Conservation (phyloP, 2,797 vertebrate genomes). For the Manis pentadactyla region DNA sequence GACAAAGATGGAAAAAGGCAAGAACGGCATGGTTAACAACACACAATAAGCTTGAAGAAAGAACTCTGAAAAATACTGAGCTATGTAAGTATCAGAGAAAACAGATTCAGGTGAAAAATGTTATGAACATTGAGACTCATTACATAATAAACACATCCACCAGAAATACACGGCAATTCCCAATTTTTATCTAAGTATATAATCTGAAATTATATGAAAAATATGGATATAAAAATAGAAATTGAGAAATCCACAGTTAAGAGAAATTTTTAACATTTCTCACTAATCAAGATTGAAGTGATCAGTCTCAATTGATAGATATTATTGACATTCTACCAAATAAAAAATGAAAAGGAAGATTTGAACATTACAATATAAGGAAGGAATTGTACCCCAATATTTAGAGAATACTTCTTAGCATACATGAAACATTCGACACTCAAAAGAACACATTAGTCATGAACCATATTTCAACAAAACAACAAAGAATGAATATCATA, state of each 20-base stretch:
- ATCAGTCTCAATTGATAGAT: too few relatives aligned
- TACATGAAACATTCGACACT: neutral
- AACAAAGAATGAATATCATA: neutral
- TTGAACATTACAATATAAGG: neutral
- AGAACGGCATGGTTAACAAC: neutral
- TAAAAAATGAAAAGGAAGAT: neutral
- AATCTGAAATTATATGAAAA: constrained; percentile 21
- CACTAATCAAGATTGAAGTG: neutral
- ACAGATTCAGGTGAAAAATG: constrained; percentile 5
- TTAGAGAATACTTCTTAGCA: neutral
- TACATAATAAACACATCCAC: neutral
- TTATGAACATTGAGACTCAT: neutral
- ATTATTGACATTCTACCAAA: neutral
- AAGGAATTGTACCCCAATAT: neutral
- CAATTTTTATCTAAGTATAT: neutral
- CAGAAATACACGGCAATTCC: neutral
- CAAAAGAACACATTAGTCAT: neutral
- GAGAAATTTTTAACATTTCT: neutral
- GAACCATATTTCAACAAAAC: neutral
- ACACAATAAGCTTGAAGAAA: neutral
- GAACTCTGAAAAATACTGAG: neutral
- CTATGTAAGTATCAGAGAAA: neutral
- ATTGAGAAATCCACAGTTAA: constrained; percentile 3
- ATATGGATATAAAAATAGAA: neutral
- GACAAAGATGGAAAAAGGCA: neutral